Evolutionary conservation across 2,797 vertebrate species (phyloP).

Genomic region (Capromys pilorides): DNA sequence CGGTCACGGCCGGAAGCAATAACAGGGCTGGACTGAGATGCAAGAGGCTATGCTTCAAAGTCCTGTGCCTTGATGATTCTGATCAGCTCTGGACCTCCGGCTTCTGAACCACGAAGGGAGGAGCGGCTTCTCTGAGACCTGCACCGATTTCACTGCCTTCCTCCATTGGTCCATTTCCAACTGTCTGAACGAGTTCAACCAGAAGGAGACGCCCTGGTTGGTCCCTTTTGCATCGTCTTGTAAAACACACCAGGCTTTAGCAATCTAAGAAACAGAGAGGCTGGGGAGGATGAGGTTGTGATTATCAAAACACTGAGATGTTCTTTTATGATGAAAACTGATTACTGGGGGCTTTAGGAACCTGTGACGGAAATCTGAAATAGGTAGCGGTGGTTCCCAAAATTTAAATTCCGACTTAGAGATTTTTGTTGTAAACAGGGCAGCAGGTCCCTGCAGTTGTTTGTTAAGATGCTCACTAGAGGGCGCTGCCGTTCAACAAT

Average conservation of each 20-base stretch:
- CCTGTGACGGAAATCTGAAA: background rate
- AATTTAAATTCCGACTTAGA: background rate
- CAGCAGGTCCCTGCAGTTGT: background rate
- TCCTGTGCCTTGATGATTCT: background rate
- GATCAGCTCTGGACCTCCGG: background rate
- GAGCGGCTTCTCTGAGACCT: background rate
- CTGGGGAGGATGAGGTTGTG: fast-evolving
- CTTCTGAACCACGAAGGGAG: background rate
- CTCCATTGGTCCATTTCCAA: background rate
- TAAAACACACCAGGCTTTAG: background rate
- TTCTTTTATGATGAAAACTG: background rate
- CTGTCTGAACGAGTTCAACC: background rate
- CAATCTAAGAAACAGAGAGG: background rate
- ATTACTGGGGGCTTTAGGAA: background rate
- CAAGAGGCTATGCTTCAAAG: background rate
- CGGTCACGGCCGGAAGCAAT: fast-evolving
- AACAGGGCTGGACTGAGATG: background rate
- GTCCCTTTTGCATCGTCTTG: background rate
- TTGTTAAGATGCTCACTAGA: conserved; percentile 33
- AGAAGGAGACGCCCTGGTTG: background rate
- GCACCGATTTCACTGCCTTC: fast-evolving
- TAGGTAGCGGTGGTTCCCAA: background rate
- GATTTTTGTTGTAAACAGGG: background rate
- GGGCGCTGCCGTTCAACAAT: conserved; percentile 43
- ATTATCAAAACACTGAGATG: background rate